Base-by-base conservation (phyloP, 2,113 vertebrate species). In the Ursus arctos region DNA sequence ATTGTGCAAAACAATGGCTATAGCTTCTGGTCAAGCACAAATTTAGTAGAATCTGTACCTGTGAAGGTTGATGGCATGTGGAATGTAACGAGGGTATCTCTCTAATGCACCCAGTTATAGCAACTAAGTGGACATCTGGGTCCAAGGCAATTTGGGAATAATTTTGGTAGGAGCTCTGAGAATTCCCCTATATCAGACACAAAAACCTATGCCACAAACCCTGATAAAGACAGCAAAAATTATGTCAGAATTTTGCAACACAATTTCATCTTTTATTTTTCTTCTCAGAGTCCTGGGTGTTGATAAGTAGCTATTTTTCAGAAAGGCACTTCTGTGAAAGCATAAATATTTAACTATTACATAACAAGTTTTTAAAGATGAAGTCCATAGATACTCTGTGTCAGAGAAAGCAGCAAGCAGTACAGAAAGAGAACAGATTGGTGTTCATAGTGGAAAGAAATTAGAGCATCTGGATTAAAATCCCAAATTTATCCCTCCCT, bases 201-300 rank as follows among this genome's bases (percentile, higher is more conserved):
- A 92, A 95, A 92, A 53, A 67, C 0, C 13, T 65, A 81, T 71
- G 9, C 65, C 59, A 65, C 24, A 59, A 74, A 61, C 96, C n/a
- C 72, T 80, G 61, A 82, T 85, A 47, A 82, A 82, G 6, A 81
- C 33, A 88, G 51, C 7, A 24, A 88, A 96, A 63, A 53, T 21
- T 51, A n/a, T 40, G 13, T 88, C 26, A 81, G 53, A 92, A 94
- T 85, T 96, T 92, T 92, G 31, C 4, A 90, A 33, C 51, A 55
- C 19, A 31, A 61, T 77, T 81, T 96, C 31, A 63, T 76, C 69
- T 95, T 93, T 82, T 95, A 79, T 79, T 94, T 81, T 81, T 72
- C 19, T 57, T 57, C 33, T 63, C 15, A 36, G 26, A 63, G 63
- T 15, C 51, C 65, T 28, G 49, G 91, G 36, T 43, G 26, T 74